A percentile compares a stretch with the other conserved stretches of the same genome.
Evolutionary conservation across 2,797 vertebrate genomes (phyloP).

Genomic region (Podarcis lilfordi): DNA sequence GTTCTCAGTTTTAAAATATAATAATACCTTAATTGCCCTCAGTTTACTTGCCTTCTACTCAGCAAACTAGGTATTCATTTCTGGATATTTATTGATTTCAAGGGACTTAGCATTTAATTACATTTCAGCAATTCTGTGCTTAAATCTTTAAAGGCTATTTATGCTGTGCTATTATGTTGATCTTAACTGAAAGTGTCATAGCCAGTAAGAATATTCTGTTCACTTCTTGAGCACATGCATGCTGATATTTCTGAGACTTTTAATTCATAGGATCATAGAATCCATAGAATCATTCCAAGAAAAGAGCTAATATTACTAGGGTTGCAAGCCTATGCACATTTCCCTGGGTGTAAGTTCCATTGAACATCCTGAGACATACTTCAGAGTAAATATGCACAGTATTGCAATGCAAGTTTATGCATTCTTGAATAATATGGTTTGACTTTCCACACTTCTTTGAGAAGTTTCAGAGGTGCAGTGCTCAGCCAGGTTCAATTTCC

Average conservation of each 20-base stretch:
- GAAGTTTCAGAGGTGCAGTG: not conserved
- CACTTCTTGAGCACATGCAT: slow-evolving; percentile 37
- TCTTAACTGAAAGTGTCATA: slow-evolving; percentile 53
- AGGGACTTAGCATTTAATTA: slow-evolving; percentile 78
- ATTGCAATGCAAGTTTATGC: slow-evolving; percentile 26
- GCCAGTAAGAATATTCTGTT: slow-evolving; percentile 62
- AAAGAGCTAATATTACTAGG: slow-evolving; percentile 59
- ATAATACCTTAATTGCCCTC: slow-evolving; percentile 69
- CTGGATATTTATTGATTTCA: slow-evolving; percentile 77
- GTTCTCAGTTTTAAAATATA: slow-evolving; percentile 55
- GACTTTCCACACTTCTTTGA: not conserved
- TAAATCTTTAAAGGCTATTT: slow-evolving; percentile 67
- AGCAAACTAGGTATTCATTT: slow-evolving; percentile 74
- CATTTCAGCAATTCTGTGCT: slow-evolving; percentile 71
- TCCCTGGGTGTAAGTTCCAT: not conserved
- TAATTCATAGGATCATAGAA: slow-evolving; percentile 48
- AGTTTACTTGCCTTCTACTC: slow-evolving; percentile 70
- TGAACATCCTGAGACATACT: not conserved
- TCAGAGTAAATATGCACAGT: not conserved
- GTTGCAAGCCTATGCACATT: not conserved
- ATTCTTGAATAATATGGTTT: not conserved
- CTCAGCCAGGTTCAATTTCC: not conserved
- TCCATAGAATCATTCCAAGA: slow-evolving; percentile 45
- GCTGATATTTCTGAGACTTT: slow-evolving; percentile 32
- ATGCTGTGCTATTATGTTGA: slow-evolving; percentile 70